These are phyloP conservation scores for Octopus sinensis DNA, from an alignment of 1,140 invertebrate species.

Conservation along the genomic window DNA sequence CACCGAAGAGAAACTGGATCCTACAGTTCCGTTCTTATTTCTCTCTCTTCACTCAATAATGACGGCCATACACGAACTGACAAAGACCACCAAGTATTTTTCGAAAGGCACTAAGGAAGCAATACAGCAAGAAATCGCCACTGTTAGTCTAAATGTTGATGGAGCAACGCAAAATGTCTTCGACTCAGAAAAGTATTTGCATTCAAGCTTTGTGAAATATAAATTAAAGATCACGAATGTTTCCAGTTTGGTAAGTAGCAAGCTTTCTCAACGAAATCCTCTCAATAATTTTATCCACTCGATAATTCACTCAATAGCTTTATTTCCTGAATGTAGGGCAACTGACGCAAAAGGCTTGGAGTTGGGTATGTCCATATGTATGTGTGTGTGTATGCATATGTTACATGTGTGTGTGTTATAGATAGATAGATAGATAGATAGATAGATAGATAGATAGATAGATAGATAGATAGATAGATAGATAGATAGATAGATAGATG, in stretches of 20 bases:
- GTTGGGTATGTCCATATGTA: too few species aligned
- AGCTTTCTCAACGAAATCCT: too few species aligned
- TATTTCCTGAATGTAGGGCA: too few species aligned
- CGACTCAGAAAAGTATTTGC: constrained; percentile 16
- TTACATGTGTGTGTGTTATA: too few species aligned
- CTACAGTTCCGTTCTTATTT: constrained; percentile 30
- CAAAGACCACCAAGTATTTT: not conserved
- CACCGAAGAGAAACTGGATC: not conserved
- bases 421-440: too few species aligned
- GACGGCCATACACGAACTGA: constrained; percentile 27
- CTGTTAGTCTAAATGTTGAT: not conserved
- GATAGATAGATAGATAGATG: too few species aligned
- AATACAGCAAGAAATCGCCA: constrained; percentile 2
- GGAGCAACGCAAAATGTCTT: not conserved
- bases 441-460: too few species aligned
- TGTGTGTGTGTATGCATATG: too few species aligned
- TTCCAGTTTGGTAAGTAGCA: not conserved
- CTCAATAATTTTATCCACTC: too few species aligned
- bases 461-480: too few species aligned
- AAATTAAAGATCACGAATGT: not conserved
- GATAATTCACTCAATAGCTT: too few species aligned
- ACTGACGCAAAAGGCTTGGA: too few species aligned
- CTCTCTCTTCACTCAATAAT: constrained; percentile 39
- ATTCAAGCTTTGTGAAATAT: not conserved
- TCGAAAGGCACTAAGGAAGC: not conserved